Evolutionary conservation across 2,888 invertebrate species (phyloP).

Genomic region (Protophormia terraenovae): DNA sequence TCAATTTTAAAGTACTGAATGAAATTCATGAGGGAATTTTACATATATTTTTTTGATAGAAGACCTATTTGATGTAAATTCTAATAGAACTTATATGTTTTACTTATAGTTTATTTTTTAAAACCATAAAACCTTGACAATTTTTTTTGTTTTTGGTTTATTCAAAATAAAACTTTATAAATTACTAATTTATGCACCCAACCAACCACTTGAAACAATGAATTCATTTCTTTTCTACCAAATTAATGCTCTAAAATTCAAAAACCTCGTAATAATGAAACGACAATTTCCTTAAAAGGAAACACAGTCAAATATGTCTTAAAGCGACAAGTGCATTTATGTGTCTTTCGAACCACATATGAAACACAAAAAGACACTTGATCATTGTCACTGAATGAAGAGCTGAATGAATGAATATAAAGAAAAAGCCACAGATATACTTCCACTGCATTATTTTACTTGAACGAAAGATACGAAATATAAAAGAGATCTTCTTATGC

Average conservation of each 20-base stretch:
- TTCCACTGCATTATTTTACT: conserved; percentile 18
- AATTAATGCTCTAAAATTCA: conserved; percentile 30
- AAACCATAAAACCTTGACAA: conserved; percentile 1
- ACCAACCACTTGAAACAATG: conserved; percentile 64
- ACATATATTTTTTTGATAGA: too few species aligned
- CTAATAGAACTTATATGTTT: too few species aligned
- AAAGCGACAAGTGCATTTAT: conserved; percentile 68
- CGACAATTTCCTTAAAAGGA: conserved; percentile 57
- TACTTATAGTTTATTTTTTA: too few species aligned
- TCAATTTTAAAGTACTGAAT: too few species aligned
- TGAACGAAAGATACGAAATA: background rate
- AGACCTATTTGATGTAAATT: background rate
- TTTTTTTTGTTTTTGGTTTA: conserved; percentile 2
- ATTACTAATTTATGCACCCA: conserved; percentile 70
- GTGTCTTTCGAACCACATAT: conserved; percentile 59
- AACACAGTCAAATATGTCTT: conserved; percentile 56
- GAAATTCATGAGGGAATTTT: too few species aligned
- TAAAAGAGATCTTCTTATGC: conserved; percentile 34
- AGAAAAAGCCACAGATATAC: background rate
- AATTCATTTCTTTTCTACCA: conserved; percentile 42
- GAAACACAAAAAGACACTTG: conserved; percentile 54
- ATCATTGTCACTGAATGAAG: conserved; percentile 55
- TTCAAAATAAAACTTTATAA: background rate
- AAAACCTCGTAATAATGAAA: conserved; percentile 36
- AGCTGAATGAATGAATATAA: background rate